A percentile compares a stretch with the other conserved stretches of the same genome.
These are phyloP conservation scores for Bicyclus anynana DNA, from an alignment of 1,140 invertebrate species.

Conservation along the genomic window DNA sequence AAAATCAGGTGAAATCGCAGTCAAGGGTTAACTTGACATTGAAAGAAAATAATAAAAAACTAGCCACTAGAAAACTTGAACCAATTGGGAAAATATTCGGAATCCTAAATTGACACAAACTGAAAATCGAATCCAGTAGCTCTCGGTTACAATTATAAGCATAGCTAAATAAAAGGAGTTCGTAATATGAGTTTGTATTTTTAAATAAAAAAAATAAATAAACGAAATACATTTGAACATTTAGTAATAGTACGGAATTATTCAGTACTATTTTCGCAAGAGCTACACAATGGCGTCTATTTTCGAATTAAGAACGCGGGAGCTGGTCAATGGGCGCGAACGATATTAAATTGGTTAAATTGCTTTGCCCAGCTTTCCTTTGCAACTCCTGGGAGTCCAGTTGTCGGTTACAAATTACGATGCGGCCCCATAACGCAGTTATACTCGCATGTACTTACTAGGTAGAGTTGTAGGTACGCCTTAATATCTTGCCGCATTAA, in stretches of 20 bases:
- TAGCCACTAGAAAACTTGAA: too few relatives aligned
- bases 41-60: too few relatives aligned
- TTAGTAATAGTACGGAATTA: neutral
- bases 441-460: neutral
- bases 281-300: constrained; percentile 62
- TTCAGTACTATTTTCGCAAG: constrained; percentile 40
- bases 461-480: neutral
- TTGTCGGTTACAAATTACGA: constrained; percentile 24
- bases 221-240: neutral
- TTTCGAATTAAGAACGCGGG: constrained; percentile 70
- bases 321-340: constrained; percentile 64
- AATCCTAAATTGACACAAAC: too few relatives aligned
- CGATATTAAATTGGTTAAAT: constrained; percentile 75
- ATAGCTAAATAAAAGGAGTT: too few relatives aligned
- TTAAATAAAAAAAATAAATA: neutral
- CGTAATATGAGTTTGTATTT: neutral
- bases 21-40: too few relatives aligned
- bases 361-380: constrained; percentile 55
- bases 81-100: too few relatives aligned
- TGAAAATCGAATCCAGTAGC: too few relatives aligned
- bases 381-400: constrained; percentile 54
- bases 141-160: too few relatives aligned
- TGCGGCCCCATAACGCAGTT: neutral
- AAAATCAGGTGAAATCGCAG: too few relatives aligned
- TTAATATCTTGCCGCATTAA: neutral